These are phyloP conservation scores for Dysdera silvatica DNA, from an alignment of 1,140 invertebrate species.

Conservation along the genomic window DNA sequence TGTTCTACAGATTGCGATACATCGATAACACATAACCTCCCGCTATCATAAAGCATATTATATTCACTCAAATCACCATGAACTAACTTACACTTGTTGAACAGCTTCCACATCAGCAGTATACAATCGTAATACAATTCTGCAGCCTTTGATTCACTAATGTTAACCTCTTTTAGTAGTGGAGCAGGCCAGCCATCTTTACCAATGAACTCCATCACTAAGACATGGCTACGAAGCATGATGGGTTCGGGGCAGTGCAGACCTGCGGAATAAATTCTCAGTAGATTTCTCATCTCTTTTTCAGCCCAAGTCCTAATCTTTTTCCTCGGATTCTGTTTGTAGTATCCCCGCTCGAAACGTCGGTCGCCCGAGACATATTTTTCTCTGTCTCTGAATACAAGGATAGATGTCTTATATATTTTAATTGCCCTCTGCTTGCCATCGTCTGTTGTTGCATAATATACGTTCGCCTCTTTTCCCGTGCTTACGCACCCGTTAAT, in stretches of 20 bases:
- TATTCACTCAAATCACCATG: slow-evolving; percentile 88
- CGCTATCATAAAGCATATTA: slow-evolving; percentile 73
- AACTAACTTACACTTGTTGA: slow-evolving; percentile 66
- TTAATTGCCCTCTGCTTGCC: slow-evolving; percentile 7
- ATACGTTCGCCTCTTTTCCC: slow-evolving; percentile 78
- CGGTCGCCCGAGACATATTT: slow-evolving; percentile 84
- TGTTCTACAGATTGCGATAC: slow-evolving; percentile 80
- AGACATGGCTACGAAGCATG: slow-evolving; percentile 68
- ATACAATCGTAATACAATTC: slow-evolving; percentile 81
- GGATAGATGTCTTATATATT: slow-evolving; percentile 82
- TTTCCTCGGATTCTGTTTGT: slow-evolving; percentile 66
- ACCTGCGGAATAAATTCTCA: slow-evolving; percentile 43
- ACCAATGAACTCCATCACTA: slow-evolving; percentile 85
- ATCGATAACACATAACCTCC: slow-evolving; percentile 77
- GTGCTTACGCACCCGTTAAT: slow-evolving; percentile 77
- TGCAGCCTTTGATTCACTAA: slow-evolving; percentile 46
- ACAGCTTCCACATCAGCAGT: slow-evolving; percentile 60
- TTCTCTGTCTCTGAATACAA: slow-evolving; percentile 79
- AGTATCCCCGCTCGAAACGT: slow-evolving; percentile 43
- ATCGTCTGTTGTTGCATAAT: slow-evolving; percentile 54
- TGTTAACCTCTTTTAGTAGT: slow-evolving; percentile 66
- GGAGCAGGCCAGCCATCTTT: slow-evolving; percentile 63
- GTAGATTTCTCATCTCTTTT: slow-evolving; percentile 83
- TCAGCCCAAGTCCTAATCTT: slow-evolving; percentile 85
- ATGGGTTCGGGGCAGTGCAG: slow-evolving; percentile 72